These are phyloP conservation scores for Lasioglossum marginatum DNA, from an alignment of 2,888 invertebrate genomes.

Conservation along the genomic window DNA sequence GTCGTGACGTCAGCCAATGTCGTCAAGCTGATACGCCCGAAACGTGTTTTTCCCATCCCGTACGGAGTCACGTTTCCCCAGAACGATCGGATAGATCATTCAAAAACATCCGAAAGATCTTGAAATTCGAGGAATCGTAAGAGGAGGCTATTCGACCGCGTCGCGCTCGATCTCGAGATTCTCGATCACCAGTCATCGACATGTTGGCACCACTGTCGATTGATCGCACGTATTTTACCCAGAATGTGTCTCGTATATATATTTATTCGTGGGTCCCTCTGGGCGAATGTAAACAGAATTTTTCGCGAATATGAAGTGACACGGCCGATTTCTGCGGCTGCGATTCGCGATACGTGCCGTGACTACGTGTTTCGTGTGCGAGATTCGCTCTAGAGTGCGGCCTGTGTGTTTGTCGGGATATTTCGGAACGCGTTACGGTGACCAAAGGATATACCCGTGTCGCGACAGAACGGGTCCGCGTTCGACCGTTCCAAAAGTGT, in stretches of 20 bases:
- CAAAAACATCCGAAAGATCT: not conserved
- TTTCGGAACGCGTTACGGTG: constrained; percentile 50
- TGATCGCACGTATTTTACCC: constrained; percentile 78
- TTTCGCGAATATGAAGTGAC: constrained; percentile 77
- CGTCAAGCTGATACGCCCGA: constrained; percentile 41
- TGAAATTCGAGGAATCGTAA: not conserved
- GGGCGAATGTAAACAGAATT: constrained; percentile 80
- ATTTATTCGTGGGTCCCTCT: constrained; percentile 66
- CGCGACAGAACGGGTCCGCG: constrained; percentile 67
- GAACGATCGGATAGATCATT: not conserved
- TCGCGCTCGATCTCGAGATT: constrained; percentile 3
- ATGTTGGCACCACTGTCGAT: constrained; percentile 78
- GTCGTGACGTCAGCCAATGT: constrained; percentile 72
- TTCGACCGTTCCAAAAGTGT: constrained; percentile 53
- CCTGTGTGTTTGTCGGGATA: constrained; percentile 17
- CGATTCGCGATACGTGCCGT: constrained; percentile 54
- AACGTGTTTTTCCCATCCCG: not conserved
- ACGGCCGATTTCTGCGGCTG: constrained; percentile 70
- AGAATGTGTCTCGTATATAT: constrained; percentile 74
- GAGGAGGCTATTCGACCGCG: not conserved
- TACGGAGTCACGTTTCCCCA: not conserved
- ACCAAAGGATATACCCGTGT: constrained; percentile 58
- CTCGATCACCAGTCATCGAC: constrained; percentile 7
- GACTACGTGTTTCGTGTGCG: constrained; percentile 19
- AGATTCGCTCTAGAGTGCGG: not conserved